Evolutionary conservation across 2,113 vertebrate species (phyloP), one percentile per base, ranked within the genome.

Genomic region (Atrichornis clamosus): DNA sequence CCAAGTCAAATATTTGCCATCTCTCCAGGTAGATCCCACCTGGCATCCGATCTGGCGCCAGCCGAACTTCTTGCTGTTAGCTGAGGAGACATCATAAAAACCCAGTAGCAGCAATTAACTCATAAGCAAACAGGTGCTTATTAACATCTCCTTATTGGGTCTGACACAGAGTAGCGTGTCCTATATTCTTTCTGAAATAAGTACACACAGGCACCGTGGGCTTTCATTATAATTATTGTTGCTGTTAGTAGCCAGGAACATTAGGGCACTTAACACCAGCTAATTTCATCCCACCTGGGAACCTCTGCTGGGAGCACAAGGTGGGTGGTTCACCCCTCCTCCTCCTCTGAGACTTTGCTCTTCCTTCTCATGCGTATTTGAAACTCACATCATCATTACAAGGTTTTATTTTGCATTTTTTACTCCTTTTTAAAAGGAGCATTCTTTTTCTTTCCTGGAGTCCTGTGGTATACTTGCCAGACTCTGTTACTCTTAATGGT

Each of bases 1-100:
- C 60, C 60, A 82, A 89, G 83, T n/a, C 82, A 89, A 94, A 87
- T 94, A 97, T 97, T 97, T 96, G 77, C 62, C 41, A 30, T 89
- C 46, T 74, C 60, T 70, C 53, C 53, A 55, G 41, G 69, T 28
- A 74, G 56, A 68, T 84, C 41, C 68, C 74, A 64, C 46, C 59
- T 63, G 58, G 79, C 0, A 0, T 35, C 56, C 3, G 0, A 39
- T 58, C 70, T 59, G 96, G 85, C 58, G 28, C 86, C 94, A 89
- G 88, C 37, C 4, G 3, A 74, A 16, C 80, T 94, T 87, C 52
- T 58, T 7, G 14, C 28, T 94, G 63, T 84, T 77, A 92, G 73
- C 64, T 87, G 79, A 90, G 1, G 16, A 89, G 28, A 56, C 60
- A 76, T 60, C 88, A 47, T 87, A 94, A 94, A 96, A 89, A 50